These are phyloP conservation scores for Agapostemon virescens DNA, from an alignment of 2,888 invertebrate genomes.

Conservation along the genomic window DNA sequence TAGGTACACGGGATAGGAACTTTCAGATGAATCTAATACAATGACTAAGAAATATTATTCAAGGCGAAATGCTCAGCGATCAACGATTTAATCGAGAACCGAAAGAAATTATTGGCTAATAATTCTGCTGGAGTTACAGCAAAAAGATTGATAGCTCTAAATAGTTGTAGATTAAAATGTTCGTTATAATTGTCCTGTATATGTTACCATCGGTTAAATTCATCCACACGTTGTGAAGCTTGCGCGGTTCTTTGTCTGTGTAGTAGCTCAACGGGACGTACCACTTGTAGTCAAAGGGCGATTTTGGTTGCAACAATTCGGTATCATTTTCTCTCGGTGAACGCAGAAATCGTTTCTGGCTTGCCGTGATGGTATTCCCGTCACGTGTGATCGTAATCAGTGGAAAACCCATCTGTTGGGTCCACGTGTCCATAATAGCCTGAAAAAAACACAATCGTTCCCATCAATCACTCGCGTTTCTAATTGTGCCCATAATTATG, in stretches of 20 bases:
- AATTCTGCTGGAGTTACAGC: not conserved
- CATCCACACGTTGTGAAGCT: slow-evolving; percentile 87
- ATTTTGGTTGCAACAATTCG: slow-evolving; percentile 80
- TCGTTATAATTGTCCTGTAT: slow-evolving; percentile 52
- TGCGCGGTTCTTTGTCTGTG: slow-evolving; percentile 84
- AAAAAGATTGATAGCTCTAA: slow-evolving; percentile 24
- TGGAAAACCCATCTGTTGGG: slow-evolving; percentile 91
- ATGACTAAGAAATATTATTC: not conserved
- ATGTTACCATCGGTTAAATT: slow-evolving; percentile 88
- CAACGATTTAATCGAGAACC: not conserved
- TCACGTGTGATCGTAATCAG: slow-evolving; percentile 85
- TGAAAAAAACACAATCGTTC: slow-evolving; percentile 71
- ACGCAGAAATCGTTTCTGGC: slow-evolving; percentile 85
- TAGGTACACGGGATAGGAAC: not conserved
- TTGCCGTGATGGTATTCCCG: slow-evolving; percentile 84
- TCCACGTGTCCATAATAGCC: slow-evolving; percentile 90
- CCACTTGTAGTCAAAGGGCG: slow-evolving; percentile 86
- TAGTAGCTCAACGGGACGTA: slow-evolving; percentile 90
- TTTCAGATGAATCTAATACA: not conserved
- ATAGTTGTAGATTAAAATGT: slow-evolving; percentile 31
- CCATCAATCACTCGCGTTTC: slow-evolving; percentile 3
- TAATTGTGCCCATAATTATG: too few relatives aligned
- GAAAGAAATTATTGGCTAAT: slow-evolving; percentile 29
- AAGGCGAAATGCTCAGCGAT: not conserved
- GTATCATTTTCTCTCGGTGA: slow-evolving; percentile 82